Evolutionary conservation across 2,888 invertebrate species (phyloP).

Genomic region (Luperina nickerlii): DNA sequence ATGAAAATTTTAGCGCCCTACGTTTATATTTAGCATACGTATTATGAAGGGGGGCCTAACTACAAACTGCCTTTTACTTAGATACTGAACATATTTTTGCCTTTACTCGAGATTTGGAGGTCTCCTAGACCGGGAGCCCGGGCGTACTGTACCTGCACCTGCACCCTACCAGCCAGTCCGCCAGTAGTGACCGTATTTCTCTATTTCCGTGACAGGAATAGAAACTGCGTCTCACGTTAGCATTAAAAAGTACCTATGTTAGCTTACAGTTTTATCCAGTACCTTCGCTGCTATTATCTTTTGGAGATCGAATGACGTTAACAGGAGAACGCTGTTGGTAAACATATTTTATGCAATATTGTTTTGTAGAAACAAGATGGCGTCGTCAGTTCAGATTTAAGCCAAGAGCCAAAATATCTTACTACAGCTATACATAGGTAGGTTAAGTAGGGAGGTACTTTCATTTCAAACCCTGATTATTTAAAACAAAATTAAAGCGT

Average conservation of each 20-base stretch:
- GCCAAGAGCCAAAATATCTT: background rate
- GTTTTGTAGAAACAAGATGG: background rate
- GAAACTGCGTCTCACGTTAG: background rate
- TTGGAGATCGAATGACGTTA: background rate
- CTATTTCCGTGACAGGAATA: background rate
- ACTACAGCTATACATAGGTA: background rate
- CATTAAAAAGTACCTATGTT: background rate
- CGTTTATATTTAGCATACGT: too few relatives aligned
- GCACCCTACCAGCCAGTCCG: too few relatives aligned
- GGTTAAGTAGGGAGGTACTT: background rate
- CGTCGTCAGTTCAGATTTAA: background rate
- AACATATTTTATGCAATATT: background rate
- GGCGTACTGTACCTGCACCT: too few relatives aligned
- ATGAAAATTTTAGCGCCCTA: too few relatives aligned
- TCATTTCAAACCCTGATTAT: background rate
- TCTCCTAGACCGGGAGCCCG: too few relatives aligned
- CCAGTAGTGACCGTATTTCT: too few relatives aligned
- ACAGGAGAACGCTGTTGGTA: background rate
- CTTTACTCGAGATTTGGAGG: too few relatives aligned
- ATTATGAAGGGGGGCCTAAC: too few relatives aligned
- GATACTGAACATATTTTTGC: background rate
- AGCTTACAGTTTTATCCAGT: background rate
- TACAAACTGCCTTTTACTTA: too few relatives aligned
- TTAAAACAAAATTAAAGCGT: conserved; percentile 6
- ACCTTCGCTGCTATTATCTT: background rate